Conservation (phyloP, 2,888 invertebrate genomes). For the Tetranychus truncatus region DNA sequence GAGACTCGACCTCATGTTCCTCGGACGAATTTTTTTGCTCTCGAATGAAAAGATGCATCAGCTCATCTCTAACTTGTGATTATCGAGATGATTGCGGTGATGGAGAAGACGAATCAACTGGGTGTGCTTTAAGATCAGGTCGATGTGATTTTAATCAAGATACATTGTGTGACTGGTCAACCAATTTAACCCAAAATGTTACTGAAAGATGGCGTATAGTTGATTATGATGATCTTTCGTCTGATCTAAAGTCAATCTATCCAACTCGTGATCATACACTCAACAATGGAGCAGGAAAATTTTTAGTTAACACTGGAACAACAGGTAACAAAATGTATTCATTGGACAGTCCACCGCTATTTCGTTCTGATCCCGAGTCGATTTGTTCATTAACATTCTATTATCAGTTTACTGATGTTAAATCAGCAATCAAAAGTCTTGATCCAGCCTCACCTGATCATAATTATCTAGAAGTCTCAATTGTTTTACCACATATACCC, state of each 20-base stretch:
- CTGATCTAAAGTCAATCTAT: conserved; percentile 1
- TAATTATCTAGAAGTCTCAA: background rate
- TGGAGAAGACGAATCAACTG: background rate
- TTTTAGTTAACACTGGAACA: background rate
- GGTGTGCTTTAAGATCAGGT: background rate
- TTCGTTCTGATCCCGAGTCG: background rate
- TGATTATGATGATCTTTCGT: background rate
- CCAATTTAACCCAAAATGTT: background rate
- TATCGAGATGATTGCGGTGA: conserved; percentile 14
- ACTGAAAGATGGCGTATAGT: background rate
- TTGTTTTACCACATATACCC: background rate
- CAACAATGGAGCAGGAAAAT: background rate
- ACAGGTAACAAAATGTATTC: background rate
- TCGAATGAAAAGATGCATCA: conserved; percentile 1
- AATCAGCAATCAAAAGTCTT: background rate
- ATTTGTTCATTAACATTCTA: background rate
- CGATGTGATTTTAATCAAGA: conserved; percentile 14
- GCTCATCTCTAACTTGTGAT: background rate
- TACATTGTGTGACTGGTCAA: conserved; percentile 1
- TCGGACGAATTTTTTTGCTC: background rate
- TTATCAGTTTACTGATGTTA: background rate
- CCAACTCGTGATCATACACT: conserved; percentile 15
- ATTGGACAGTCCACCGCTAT: background rate
- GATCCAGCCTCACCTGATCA: background rate
- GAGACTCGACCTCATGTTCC: background rate